Conservation (phyloP, 2,888 invertebrate species). For the Gandaritis pyraliata region DNA sequence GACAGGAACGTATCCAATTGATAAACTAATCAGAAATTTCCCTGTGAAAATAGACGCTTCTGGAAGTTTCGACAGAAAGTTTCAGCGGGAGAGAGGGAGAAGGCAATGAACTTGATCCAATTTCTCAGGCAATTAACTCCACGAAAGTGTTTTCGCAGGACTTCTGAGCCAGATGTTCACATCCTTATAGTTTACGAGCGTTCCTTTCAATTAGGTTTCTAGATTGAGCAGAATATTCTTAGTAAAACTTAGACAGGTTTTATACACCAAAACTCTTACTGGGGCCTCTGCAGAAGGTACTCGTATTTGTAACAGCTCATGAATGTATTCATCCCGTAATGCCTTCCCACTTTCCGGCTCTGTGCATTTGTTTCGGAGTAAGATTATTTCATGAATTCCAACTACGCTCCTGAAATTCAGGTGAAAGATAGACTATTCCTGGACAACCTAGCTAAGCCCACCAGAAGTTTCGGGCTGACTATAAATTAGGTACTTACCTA, state of each 20-base stretch:
- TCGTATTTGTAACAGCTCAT: conserved; percentile 22
- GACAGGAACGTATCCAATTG: conserved; percentile 8
- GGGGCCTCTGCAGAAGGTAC: conserved; percentile 1
- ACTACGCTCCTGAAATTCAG: conserved; percentile 16
- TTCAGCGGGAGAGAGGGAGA: conserved; percentile 18
- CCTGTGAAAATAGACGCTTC: conserved; percentile 1
- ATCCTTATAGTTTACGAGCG: conserved; percentile 16
- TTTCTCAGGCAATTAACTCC: conserved; percentile 46
- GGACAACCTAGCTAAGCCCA: neutral
- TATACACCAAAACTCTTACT: no score
- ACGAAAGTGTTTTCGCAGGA: conserved; percentile 38
- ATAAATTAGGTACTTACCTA: neutral
- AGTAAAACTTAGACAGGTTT: no score
- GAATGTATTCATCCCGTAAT: conserved; percentile 27
- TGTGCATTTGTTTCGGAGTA: conserved; percentile 23
- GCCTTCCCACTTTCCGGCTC: conserved; percentile 12
- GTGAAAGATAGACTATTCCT: neutral
- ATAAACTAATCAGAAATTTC: conserved; percentile 26
- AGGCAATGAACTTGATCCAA: conserved; percentile 43
- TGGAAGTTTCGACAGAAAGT: conserved; percentile 19
- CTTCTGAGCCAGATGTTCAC: conserved; percentile 17
- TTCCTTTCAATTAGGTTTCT: conserved; percentile 15
- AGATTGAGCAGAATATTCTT: conserved; percentile 2
- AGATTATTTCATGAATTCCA: conserved; percentile 22
- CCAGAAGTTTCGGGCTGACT: no score